These are phyloP conservation scores for Otocyon megalotis DNA, from an alignment of 2,113 vertebrate species.

Conservation along the genomic window DNA sequence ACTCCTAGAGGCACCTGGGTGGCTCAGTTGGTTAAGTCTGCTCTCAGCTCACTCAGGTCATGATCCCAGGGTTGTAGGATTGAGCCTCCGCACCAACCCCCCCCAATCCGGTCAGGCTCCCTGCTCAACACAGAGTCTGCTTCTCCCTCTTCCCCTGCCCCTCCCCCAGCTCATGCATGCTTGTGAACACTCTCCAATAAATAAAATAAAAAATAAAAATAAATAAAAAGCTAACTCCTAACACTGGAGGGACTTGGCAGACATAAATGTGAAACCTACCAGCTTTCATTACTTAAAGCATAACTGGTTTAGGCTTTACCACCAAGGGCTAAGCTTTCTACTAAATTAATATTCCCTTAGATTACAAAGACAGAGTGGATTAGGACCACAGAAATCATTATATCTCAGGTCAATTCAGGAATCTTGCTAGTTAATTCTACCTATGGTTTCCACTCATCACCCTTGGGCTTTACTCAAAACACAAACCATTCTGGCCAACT, in stretches of 20 bases:
- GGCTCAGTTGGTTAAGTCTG: background rate
- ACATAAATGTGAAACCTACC: conserved; percentile 12
- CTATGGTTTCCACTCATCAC: background rate
- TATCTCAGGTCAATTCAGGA: background rate
- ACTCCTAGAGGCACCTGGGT: background rate
- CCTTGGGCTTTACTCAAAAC: conserved; percentile 10
- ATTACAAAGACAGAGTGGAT: conserved; percentile 28
- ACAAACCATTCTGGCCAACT: background rate
- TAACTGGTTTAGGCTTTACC: conserved; percentile 11
- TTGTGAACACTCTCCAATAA: no score
- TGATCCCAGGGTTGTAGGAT: background rate
- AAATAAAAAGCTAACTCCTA: background rate
- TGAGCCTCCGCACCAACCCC: background rate
- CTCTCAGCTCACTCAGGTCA: background rate
- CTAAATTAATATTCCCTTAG: background rate
- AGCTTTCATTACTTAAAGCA: conserved; percentile 26
- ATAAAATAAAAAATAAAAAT: background rate
- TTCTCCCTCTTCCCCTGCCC: background rate
- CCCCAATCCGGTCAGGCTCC: background rate
- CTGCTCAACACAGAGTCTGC: background rate
- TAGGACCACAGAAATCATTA: background rate
- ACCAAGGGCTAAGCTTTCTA: background rate
- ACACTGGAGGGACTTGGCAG: background rate
- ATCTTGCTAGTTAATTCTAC: conserved; percentile 28
- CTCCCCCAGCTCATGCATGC: background rate